Conservation (phyloP, 2,797 vertebrate genomes). For the Myripristis murdjan region DNA sequence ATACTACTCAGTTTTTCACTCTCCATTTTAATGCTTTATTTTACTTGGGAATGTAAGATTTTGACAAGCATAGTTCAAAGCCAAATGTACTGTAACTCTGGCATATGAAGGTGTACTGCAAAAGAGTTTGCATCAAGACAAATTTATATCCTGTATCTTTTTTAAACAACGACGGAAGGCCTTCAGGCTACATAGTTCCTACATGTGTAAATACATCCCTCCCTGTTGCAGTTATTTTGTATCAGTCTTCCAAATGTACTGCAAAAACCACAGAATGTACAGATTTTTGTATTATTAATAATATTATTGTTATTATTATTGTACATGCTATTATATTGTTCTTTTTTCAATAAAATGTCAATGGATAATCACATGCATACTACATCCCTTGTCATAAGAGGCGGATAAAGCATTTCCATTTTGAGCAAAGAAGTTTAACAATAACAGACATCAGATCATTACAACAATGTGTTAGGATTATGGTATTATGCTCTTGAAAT, state of each 20-base stretch:
- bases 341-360: conserved; percentile 96
- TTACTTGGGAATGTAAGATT: conserved; percentile 67
- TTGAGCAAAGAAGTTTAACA: neutral
- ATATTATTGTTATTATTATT: conserved; percentile 90
- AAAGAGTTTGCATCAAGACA: conserved; percentile 71
- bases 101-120: conserved; percentile 79
- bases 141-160: conserved; percentile 70
- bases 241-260: conserved; percentile 98
- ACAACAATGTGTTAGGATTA: neutral
- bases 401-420: neutral
- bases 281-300: conserved; percentile 94
- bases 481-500: neutral
- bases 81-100: conserved; percentile 88
- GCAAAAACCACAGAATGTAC: conserved; percentile 98
- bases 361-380: conserved; percentile 65
- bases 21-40: conserved; percentile 41
- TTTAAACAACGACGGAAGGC: conserved; percentile 82
- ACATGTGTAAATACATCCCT: conserved; percentile 83
- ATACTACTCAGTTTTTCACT: conserved; percentile 58
- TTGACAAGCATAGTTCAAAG: conserved; percentile 77
- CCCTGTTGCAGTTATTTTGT: conserved; percentile 89
- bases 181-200: conserved; percentile 68
- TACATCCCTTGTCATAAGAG: conserved; percentile 10
- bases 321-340: conserved; percentile 98
- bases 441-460: neutral